Conservation (phyloP, 1,140 invertebrate genomes). For the Drosophila grimshawi region DNA sequence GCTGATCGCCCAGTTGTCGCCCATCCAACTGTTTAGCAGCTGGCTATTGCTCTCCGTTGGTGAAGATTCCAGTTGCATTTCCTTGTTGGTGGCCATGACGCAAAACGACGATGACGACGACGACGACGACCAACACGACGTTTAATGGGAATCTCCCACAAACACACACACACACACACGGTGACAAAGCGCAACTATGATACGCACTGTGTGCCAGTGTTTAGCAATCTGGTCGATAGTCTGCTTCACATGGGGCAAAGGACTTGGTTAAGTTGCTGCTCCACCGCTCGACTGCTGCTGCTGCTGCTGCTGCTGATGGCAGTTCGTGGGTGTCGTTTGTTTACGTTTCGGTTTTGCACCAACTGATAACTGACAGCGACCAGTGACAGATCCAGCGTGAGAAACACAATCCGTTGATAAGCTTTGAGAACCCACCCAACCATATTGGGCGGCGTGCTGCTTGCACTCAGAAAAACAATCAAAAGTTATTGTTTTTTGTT, state of each 20-base stretch:
- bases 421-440: constrained; percentile 2
- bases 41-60: neutral
- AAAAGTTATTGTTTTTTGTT: no score
- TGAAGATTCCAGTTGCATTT: neutral
- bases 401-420: constrained; percentile 78
- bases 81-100: constrained; percentile 29
- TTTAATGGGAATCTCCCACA: constrained; percentile 36
- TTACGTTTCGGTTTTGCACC: constrained; percentile 65
- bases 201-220: constrained; percentile 54
- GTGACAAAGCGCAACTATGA: constrained; percentile 35
- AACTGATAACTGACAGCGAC: constrained; percentile 42
- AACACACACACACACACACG: constrained; percentile 8
- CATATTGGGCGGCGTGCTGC: no score
- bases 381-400: constrained; percentile 60
- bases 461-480: no score
- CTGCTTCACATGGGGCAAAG: constrained; percentile 52
- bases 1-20: constrained; percentile 5
- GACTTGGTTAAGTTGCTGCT: constrained; percentile 34
- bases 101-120: neutral
- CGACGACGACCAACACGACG: constrained; percentile 11
- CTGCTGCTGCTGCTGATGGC: constrained; percentile 1
- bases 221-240: constrained; percentile 52
- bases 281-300: neutral
- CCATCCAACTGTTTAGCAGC: constrained; percentile 23
- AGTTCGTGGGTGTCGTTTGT: constrained; percentile 71